phyloP scores from a whole-genome alignment of 2,113 vertebrate species.

The Archilochus colubris region DNA sequence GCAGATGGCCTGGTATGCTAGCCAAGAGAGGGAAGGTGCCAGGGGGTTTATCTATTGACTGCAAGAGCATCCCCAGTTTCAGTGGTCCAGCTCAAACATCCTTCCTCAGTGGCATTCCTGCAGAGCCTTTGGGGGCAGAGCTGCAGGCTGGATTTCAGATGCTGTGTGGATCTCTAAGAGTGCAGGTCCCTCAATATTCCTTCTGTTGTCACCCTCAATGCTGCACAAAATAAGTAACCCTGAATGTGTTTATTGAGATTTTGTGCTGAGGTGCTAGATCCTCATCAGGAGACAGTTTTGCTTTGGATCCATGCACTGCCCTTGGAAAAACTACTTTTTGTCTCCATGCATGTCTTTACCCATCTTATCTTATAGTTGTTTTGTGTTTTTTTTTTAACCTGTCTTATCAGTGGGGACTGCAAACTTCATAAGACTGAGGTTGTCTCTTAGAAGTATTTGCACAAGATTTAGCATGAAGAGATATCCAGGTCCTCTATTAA shows the following conservation, averaged over 20 bases:
- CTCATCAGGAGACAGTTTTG: neutral
- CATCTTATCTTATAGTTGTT: neutral
- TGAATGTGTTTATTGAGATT: neutral
- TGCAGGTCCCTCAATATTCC: neutral
- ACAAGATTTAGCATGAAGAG: neutral
- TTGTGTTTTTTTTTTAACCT: neutral
- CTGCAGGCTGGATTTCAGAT: neutral
- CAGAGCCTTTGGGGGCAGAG: neutral
- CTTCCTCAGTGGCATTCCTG: neutral
- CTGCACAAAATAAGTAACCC: neutral
- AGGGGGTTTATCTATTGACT: neutral
- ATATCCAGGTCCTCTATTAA: neutral
- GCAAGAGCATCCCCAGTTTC: neutral
- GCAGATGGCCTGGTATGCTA: constrained; percentile 31
- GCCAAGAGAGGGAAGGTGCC: neutral
- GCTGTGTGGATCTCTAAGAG: neutral
- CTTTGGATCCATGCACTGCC: neutral
- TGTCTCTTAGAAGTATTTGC: neutral
- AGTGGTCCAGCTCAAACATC: neutral
- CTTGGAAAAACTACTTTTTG: neutral
- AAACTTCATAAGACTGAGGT: neutral
- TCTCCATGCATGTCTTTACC: neutral
- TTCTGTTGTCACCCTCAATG: neutral
- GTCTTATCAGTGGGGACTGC: neutral
- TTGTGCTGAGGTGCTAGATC: neutral